Evolutionary conservation across 2,113 vertebrate genomes (phyloP).

Genomic region (Cryptotis parvus): DNA sequence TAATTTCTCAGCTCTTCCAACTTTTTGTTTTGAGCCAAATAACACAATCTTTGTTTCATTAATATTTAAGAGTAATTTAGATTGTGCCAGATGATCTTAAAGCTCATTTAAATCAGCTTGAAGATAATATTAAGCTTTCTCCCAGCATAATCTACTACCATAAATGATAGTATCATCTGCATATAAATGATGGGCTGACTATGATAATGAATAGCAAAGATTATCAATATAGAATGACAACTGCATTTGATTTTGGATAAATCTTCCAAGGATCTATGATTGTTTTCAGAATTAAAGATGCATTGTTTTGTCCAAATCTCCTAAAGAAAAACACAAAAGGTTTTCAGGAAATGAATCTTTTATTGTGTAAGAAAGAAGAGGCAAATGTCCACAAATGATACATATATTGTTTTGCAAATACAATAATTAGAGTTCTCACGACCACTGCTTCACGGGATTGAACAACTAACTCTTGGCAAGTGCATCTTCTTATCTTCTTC

Average conservation of each 20-base stretch:
- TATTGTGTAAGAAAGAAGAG: conserved; percentile 49
- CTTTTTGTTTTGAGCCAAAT: conserved; percentile 87
- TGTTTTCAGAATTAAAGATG: conserved; percentile 80
- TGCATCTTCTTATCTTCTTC: background rate
- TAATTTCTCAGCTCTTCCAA: conserved; percentile 79
- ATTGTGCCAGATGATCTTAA: conserved; percentile 89
- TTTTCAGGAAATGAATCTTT: conserved; percentile 75
- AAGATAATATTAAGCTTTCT: conserved; percentile 89
- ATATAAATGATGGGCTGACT: conserved; percentile 86
- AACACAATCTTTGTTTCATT: conserved; percentile 88
- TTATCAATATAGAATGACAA: conserved; percentile 88
- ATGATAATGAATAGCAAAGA: conserved; percentile 86
- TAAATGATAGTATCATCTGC: conserved; percentile 88
- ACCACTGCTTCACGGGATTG: conserved; percentile 64
- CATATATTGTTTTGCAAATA: conserved; percentile 77
- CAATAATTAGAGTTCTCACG: conserved; percentile 75
- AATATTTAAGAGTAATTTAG: conserved; percentile 91
- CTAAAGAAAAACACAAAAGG: conserved; percentile 80
- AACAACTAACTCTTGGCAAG: conserved; percentile 61
- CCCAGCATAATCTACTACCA: conserved; percentile 86
- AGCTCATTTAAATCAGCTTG: conserved; percentile 89
- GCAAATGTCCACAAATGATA: conserved; percentile 59
- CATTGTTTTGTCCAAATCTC: conserved; percentile 82
- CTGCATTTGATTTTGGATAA: conserved; percentile 85
- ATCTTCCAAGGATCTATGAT: conserved; percentile 82